Percentiles rank a stretch among this genome's conserved stretches.
These are phyloP conservation scores for Eupithecia vulgata DNA, from an alignment of 2,888 invertebrate genomes.

Conservation along the genomic window DNA sequence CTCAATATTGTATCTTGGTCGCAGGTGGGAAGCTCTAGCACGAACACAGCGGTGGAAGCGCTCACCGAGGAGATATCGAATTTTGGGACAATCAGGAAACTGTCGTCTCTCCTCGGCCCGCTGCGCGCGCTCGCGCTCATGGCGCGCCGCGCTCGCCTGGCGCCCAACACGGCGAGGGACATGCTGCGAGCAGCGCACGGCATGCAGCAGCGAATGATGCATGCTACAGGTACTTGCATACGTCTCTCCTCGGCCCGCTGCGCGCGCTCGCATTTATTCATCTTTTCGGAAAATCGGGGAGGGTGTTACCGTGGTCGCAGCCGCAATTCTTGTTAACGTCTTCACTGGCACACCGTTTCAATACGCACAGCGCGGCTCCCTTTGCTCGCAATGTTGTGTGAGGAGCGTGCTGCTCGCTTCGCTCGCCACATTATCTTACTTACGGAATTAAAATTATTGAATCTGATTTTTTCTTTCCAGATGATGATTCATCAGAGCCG, in stretches of 20 bases:
- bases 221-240: conserved; percentile 44
- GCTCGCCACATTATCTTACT: too few species aligned
- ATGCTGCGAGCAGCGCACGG: conserved; percentile 49
- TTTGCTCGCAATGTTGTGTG: too few species aligned
- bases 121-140: conserved; percentile 62
- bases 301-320: too few species aligned
- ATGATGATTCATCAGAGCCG: conserved; percentile 57
- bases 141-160: conserved; percentile 51
- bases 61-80: conserved; percentile 63
- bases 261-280: too few species aligned
- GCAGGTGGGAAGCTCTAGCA: conserved; percentile 52
- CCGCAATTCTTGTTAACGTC: too few species aligned
- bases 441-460: too few species aligned
- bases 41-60: conserved; percentile 57
- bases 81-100: conserved; percentile 48
- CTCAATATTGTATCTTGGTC: background rate
- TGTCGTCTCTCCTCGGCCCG: conserved; percentile 58
- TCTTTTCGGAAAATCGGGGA: too few species aligned
- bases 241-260: background rate
- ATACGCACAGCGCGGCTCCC: too few species aligned
- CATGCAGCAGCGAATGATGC: conserved; percentile 56
- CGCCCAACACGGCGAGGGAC: conserved; percentile 47
- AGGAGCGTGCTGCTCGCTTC: too few species aligned
- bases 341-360: too few species aligned
- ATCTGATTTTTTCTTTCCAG: conserved; percentile 38